phyloP scores from a whole-genome alignment of 2,888 invertebrate genomes.

The Nemurella pictetii region DNA sequence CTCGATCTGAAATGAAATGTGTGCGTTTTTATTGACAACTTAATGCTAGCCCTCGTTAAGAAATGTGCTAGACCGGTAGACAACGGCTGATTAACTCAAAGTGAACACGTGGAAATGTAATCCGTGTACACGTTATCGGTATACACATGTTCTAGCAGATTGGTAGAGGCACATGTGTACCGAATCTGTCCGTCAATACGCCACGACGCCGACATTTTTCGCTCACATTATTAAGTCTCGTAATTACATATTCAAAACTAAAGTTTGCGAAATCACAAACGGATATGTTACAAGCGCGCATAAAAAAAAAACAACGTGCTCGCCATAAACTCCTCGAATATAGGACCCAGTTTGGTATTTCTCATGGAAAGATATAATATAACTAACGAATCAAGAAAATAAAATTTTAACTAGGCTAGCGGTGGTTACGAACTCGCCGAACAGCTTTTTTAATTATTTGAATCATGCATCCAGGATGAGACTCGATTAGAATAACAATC shows the following conservation, averaged over 20 bases:
- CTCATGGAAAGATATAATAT: neutral
- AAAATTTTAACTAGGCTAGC: constrained; percentile 15
- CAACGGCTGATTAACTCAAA: constrained; percentile 12
- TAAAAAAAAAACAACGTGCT: neutral
- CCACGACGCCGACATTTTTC: neutral
- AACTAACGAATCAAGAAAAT: neutral
- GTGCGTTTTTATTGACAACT: constrained; percentile 25
- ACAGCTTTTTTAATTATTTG: constrained; percentile 11
- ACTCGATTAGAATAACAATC: constrained; percentile 1
- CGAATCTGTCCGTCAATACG: neutral
- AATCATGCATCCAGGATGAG: constrained; percentile 11
- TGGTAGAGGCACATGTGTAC: neutral
- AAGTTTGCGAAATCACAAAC: neutral
- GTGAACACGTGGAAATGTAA: neutral
- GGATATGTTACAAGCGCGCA: neutral
- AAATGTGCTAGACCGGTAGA: neutral
- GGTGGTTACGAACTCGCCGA: neutral
- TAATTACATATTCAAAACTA: neutral
- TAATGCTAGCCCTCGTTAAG: constrained; percentile 22
- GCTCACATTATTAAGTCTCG: neutral
- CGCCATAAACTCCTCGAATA: neutral
- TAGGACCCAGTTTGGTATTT: neutral
- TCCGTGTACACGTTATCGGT: neutral
- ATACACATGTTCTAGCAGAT: too few relatives aligned
- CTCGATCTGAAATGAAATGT: neutral